Conservation (phyloP, 1,140 invertebrate genomes). For the Acromyrmex heyeri region DNA sequence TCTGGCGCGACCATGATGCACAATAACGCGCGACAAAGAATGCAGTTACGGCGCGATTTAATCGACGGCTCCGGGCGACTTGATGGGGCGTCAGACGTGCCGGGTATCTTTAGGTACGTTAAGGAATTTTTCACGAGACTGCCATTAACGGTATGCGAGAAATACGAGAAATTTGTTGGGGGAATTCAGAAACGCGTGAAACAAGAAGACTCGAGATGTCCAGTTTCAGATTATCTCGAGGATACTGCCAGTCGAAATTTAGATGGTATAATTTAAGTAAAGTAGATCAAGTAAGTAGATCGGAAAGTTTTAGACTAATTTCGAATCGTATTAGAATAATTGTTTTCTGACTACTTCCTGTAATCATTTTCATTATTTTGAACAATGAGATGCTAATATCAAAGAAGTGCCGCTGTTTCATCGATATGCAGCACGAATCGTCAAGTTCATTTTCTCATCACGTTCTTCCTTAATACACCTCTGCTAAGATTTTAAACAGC, state of each 20-base stretch:
- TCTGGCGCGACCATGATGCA: slow-evolving; percentile 49
- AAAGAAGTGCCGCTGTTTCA: not conserved
- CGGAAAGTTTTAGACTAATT: not conserved
- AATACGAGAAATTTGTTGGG: slow-evolving; percentile 42
- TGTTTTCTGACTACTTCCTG: not conserved
- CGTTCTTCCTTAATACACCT: slow-evolving; percentile 16
- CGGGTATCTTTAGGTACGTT: slow-evolving; percentile 63
- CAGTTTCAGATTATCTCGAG: not conserved
- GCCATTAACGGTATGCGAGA: slow-evolving; percentile 15
- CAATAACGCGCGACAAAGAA: slow-evolving; percentile 73
- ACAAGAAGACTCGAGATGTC: not conserved
- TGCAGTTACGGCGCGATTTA: slow-evolving; percentile 74
- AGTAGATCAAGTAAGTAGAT: not conserved
- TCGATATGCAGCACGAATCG: slow-evolving; percentile 18
- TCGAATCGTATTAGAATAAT: not conserved
- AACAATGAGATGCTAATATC: not conserved
- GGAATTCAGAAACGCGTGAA: slow-evolving; percentile 20
- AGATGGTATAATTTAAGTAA: not conserved
- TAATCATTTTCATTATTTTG: not conserved
- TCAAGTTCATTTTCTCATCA: slow-evolving; percentile 7
- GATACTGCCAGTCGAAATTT: not conserved
- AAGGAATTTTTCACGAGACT: slow-evolving; percentile 65
- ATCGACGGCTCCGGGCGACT: slow-evolving; percentile 35
- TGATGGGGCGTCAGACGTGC: slow-evolving; percentile 57
- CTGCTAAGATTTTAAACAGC: slow-evolving; percentile 9